These are phyloP conservation scores for Drosophila parvula DNA, from an alignment of 1,140 invertebrate species.

Conservation along the genomic window DNA sequence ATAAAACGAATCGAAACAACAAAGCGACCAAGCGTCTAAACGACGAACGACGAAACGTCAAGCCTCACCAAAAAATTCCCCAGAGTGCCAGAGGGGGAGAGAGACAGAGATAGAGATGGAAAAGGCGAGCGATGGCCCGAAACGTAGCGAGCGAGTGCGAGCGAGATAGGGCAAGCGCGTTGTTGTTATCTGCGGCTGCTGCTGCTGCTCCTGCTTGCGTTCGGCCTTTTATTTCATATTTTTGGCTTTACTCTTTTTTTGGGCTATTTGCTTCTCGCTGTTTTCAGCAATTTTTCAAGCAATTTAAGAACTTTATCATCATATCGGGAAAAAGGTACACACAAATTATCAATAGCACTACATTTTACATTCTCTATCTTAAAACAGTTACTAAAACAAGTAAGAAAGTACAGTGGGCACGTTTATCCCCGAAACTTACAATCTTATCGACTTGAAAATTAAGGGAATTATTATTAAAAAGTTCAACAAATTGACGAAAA, in stretches of 20 bases:
- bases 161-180: slow-evolving; percentile 1
- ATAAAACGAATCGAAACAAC: slow-evolving; percentile 71
- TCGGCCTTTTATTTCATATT: slow-evolving; percentile 17
- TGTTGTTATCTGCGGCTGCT: slow-evolving; percentile 23
- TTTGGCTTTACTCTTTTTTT: slow-evolving; percentile 15
- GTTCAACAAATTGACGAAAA: too few relatives aligned
- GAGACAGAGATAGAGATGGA: not conserved
- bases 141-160: slow-evolving; percentile 1
- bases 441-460: too few relatives aligned
- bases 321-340: not conserved
- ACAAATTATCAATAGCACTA: not conserved
- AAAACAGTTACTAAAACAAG: not conserved
- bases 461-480: too few relatives aligned
- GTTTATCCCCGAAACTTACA: too few relatives aligned
- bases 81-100: slow-evolving; percentile 10
- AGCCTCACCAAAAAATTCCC: slow-evolving; percentile 57
- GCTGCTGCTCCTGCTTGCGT: not conserved
- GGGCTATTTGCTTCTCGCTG: not conserved
- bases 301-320: slow-evolving; percentile 17
- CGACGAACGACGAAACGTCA: slow-evolving; percentile 31
- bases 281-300: slow-evolving; percentile 16
- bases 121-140: slow-evolving; percentile 16
- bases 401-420: too few relatives aligned
- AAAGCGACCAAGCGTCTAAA: slow-evolving; percentile 57
- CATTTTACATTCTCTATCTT: too few relatives aligned